These are phyloP conservation scores for Heptranchias perlo DNA, from an alignment of 2,113 vertebrate species.

Conservation along the genomic window DNA sequence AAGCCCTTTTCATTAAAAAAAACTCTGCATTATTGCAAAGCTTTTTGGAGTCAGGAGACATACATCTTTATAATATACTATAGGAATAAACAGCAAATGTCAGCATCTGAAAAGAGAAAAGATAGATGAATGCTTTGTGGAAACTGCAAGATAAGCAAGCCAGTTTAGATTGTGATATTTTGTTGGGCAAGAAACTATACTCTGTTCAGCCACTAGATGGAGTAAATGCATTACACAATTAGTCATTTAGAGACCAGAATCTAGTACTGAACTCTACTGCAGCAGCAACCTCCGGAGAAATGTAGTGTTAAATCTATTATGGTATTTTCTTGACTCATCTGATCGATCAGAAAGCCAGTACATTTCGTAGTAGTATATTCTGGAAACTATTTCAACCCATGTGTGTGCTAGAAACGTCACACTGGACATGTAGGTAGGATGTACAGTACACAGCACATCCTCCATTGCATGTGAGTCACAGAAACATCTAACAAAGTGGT, in stretches of 20 bases:
- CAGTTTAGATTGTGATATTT: not conserved
- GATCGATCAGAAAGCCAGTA: not conserved
- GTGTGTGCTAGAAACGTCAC: not conserved
- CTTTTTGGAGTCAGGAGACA: not conserved
- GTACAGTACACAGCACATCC: not conserved
- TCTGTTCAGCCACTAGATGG: not conserved
- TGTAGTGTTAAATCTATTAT: not conserved
- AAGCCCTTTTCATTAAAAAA: not conserved
- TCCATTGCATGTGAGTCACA: not conserved
- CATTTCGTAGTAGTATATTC: not conserved
- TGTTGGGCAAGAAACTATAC: not conserved
- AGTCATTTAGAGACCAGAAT: not conserved
- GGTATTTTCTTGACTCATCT: not conserved
- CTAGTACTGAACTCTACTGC: not conserved
- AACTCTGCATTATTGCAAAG: not conserved
- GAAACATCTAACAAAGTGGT: not conserved
- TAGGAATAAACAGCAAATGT: not conserved
- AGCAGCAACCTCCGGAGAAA: not conserved
- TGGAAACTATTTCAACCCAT: not conserved
- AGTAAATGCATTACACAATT: not conserved
- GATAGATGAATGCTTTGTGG: not conserved
- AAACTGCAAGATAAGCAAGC: not conserved
- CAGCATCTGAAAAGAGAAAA: not conserved
- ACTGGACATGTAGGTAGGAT: not conserved
- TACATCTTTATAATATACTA: not conserved